Conservation (phyloP, 1,140 invertebrate species). For the Batillaria attramentaria region DNA sequence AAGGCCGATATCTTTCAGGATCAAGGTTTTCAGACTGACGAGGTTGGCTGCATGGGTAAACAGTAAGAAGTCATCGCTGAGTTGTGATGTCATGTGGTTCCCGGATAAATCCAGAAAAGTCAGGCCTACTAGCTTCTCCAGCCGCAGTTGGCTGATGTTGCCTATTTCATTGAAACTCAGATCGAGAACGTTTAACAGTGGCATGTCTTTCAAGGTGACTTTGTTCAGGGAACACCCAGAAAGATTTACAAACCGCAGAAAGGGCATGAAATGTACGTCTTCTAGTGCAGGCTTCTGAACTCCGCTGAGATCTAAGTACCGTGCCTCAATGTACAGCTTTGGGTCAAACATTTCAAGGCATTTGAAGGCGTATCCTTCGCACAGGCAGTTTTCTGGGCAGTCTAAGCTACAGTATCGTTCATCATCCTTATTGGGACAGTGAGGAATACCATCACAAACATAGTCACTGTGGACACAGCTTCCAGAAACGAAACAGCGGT, state of each 20-base stretch:
- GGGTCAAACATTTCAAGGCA: conserved; percentile 17
- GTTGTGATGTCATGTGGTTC: conserved; percentile 29
- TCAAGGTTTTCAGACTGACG: conserved; percentile 29
- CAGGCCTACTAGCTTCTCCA: conserved; percentile 7
- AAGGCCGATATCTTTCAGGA: conserved; percentile 11
- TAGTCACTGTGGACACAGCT: conserved; percentile 28
- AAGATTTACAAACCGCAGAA: conserved; percentile 28
- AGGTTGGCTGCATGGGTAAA: conserved; percentile 26
- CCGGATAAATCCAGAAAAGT: conserved; percentile 29
- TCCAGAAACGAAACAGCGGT: conserved; percentile 24
- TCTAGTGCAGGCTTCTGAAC: not conserved
- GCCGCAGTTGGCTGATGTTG: not conserved
- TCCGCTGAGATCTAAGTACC: conserved; percentile 24
- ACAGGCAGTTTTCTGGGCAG: conserved; percentile 32
- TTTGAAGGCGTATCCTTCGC: conserved; percentile 28
- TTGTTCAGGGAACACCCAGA: conserved; percentile 3
- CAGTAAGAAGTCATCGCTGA: conserved; percentile 27
- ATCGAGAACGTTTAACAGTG: conserved; percentile 25
- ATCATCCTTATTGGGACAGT: conserved; percentile 39
- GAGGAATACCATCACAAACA: conserved; percentile 29
- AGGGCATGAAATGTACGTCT: not conserved
- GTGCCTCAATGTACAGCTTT: not conserved
- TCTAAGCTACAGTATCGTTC: conserved; percentile 29
- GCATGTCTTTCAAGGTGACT: not conserved
- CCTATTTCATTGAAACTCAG: conserved; percentile 29